Evolutionary conservation across 2,113 vertebrate genomes (phyloP), one percentile per base, ranked within the genome.

Genomic region (Excalfactoria chinensis): DNA sequence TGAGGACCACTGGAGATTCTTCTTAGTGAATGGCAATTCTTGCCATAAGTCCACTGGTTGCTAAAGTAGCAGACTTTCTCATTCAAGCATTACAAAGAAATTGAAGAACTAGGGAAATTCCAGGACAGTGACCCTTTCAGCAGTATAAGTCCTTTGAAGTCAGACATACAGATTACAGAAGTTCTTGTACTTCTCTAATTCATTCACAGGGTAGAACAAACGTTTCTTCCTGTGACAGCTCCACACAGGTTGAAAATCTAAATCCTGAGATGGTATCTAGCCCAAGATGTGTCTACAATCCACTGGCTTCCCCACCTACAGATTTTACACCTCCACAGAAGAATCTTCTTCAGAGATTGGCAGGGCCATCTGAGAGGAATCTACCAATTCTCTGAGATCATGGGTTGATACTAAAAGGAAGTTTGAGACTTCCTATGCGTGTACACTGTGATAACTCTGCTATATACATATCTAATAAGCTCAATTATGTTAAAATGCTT

Each of bases 341-440:
- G 21, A 8, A 75, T 6, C 35, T 79, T 56, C 63, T 55, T 55
- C 40, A 58, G 34, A 20, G 60, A 35, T 23, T 74, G 73, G 6
- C 25, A 72, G 41, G 46, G 6, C 58, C 9, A 35, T 12, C 21
- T 78, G 41, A 62, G 34, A 49, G 56, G 14, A 49, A 10, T 28
- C 12, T 64, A 59, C 3, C 0, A 0, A 9, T 30, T 48, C n/a
- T 74, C 30, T 60, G 28, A 35, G 30, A 63, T 41, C 9, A 13
- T n/a, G 34, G 13, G 22, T 35, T 70, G 40, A 30, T 23, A 25
- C 2, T 66, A 73, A 55, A 72, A 53, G 13, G 40, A 73, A 60
- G 10, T 64, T 22, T 74, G 62, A 15, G 22, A 70, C 9, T 74
- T 21, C 5, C 23, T 16, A 22, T 66, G 49, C 17, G 2, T 66